phyloP scores from a whole-genome alignment of 2,113 vertebrate genomes.

The Heteronetta atricapilla region DNA sequence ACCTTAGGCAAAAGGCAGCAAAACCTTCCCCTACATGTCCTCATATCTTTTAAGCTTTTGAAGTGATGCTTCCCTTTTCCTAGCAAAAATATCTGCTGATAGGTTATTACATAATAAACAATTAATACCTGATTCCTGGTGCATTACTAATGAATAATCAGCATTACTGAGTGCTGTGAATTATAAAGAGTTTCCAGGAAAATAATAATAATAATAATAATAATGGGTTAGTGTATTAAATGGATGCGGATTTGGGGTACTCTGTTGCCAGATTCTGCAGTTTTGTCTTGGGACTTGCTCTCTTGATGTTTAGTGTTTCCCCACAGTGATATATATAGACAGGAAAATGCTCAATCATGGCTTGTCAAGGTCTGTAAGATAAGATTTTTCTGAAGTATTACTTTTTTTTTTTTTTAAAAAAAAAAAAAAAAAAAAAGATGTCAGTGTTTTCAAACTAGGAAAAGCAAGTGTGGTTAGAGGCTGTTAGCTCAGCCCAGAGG shows the following conservation, averaged over 20 bases:
- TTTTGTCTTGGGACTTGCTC: neutral
- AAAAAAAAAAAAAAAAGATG: no score
- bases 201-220: neutral
- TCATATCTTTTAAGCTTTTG: neutral
- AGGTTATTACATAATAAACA: neutral
- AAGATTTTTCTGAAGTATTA: neutral
- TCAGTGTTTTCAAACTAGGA: neutral
- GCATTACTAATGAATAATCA: neutral
- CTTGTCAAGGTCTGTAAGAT: neutral
- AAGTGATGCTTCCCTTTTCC: neutral
- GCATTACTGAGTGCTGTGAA: neutral
- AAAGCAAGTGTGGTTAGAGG: neutral
- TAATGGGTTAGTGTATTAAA: neutral
- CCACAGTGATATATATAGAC: neutral
- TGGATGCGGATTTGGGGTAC: neutral
- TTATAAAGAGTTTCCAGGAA: neutral
- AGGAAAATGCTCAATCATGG: neutral
- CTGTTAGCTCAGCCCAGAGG: neutral
- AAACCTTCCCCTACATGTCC: neutral
- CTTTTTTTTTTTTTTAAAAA: neutral
- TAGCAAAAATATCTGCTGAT: neutral
- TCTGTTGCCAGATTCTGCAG: neutral
- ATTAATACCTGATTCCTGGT: neutral
- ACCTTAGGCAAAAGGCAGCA: slow-evolving; percentile 29
- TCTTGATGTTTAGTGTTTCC: neutral